Conservation (phyloP, 2,797 vertebrate species). For the Hirundo rustica region DNA sequence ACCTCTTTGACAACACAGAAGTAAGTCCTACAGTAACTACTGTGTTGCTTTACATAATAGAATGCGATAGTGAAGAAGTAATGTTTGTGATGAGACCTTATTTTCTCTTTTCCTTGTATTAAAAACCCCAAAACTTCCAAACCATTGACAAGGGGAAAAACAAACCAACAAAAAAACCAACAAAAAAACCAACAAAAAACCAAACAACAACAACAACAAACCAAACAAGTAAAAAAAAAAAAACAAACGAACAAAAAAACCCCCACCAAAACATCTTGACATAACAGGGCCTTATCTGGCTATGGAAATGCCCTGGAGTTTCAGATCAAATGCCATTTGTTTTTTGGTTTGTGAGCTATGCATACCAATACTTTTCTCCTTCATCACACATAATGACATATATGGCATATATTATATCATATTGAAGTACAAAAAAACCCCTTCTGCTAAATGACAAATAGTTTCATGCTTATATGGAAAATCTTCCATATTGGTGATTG, state of each 20-base stretch:
- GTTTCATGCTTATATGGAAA: not conserved
- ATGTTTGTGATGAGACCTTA: not conserved
- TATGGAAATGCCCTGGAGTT: not conserved
- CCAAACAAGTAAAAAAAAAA: too few species aligned
- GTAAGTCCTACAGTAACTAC: not conserved
- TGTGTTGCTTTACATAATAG: not conserved
- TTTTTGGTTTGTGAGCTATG: not conserved
- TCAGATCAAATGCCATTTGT: not conserved
- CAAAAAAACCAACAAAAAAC: too few species aligned
- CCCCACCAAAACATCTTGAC: not conserved
- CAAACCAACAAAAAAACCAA: too few species aligned
- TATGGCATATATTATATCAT: not conserved
- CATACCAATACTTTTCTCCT: not conserved
- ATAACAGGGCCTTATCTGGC: not conserved
- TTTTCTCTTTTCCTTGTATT: not conserved
- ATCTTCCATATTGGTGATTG: not conserved
- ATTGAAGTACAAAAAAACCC: fast-evolving
- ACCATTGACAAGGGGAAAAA: not conserved
- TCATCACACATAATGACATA: not conserved
- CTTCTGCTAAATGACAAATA: not conserved
- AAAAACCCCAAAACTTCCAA: not conserved
- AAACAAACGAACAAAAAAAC: not conserved
- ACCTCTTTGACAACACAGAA: not conserved
- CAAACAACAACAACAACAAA: too few species aligned
- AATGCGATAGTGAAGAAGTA: not conserved